phyloP scores from a whole-genome alignment of 1,140 invertebrate species.

The Tenebrio molitor region DNA sequence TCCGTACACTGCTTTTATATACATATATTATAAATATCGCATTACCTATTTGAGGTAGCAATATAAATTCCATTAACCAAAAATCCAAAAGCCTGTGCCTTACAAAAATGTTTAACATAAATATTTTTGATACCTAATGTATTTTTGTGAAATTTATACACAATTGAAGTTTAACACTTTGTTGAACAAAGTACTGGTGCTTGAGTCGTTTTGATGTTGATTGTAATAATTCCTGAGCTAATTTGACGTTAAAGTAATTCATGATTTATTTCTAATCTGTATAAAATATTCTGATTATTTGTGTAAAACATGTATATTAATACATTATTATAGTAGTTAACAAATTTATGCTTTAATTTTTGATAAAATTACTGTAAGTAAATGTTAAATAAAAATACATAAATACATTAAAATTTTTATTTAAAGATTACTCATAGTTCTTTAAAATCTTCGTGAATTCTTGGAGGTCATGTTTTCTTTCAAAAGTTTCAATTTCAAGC shows the following conservation, averaged over 20 bases:
- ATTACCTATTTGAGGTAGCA: neutral
- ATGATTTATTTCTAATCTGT: conserved; percentile 12
- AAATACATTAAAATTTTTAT: neutral
- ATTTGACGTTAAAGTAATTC: neutral
- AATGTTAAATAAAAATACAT: conserved; percentile 39
- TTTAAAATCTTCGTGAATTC: conserved; percentile 61
- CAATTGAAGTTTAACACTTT: no score
- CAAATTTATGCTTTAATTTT: conserved; percentile 45
- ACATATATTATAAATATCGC: neutral
- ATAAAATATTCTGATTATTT: conserved; percentile 23
- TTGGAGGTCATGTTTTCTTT: conserved; percentile 61
- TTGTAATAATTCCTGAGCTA: neutral
- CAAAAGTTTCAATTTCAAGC: conserved; percentile 60
- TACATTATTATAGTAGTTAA: conserved; percentile 13
- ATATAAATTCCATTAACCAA: neutral
- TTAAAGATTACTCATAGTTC: neutral
- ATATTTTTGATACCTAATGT: conserved; percentile 15
- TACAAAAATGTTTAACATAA: conserved; percentile 8
- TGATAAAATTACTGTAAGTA: conserved; percentile 28
- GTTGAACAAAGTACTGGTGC: conserved; percentile 26
- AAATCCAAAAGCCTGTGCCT: conserved; percentile 18
- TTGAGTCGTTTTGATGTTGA: conserved; percentile 26
- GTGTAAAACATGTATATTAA: conserved; percentile 30
- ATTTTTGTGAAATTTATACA: conserved; percentile 8
- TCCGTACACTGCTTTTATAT: neutral